phyloP scores from a whole-genome alignment of 2,113 vertebrate genomes.

The Odocoileus virginianus region DNA sequence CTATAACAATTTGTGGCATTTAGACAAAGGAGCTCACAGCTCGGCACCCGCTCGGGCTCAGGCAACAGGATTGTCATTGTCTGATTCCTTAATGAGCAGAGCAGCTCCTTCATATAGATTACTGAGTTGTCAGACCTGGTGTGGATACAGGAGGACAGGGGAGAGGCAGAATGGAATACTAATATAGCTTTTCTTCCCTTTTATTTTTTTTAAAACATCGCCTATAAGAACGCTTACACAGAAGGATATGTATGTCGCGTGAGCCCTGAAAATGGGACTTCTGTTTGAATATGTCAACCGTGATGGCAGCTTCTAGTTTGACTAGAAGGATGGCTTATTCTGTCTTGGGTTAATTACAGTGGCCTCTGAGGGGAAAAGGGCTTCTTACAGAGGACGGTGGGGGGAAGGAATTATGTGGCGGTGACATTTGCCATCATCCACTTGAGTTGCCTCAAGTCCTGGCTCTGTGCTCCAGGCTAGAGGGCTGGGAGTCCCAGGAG shows the following conservation, averaged over 20 bases:
- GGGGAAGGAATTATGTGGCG: neutral
- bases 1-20: constrained; percentile 48
- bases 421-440: constrained; percentile 46
- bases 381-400: neutral
- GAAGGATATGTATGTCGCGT: neutral
- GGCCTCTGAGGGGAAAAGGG: constrained; percentile 30
- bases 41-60: neutral
- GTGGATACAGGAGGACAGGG: neutral
- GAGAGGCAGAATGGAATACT: neutral
- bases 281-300: neutral
- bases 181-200: neutral
- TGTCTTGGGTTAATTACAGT: constrained; percentile 62
- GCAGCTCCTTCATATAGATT: neutral
- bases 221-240: neutral
- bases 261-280: neutral
- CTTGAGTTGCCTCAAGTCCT: constrained; percentile 2
- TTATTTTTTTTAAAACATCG: neutral
- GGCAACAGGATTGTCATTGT: neutral
- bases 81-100: constrained; percentile 46
- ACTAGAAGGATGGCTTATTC: constrained; percentile 29
- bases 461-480: neutral
- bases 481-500: neutral
- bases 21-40: constrained; percentile 16
- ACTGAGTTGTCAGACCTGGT: neutral
- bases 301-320: neutral